phyloP scores from a whole-genome alignment of 1,140 invertebrate species.

The Danaus melanippus region DNA sequence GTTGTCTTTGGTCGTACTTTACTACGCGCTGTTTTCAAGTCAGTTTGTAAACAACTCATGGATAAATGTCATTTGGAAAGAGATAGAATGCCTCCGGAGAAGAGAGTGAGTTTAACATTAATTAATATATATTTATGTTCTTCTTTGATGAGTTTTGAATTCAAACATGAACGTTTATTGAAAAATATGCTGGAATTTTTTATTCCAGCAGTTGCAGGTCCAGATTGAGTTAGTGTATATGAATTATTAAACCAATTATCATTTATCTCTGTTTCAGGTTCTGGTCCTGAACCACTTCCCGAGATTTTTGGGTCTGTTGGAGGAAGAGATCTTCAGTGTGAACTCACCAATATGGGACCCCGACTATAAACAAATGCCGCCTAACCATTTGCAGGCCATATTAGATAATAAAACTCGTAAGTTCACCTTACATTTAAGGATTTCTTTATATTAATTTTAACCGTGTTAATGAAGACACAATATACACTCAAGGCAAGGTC shows the following conservation, averaged over 20 bases:
- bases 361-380: constrained; percentile 84
- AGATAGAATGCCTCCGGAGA: constrained; percentile 90
- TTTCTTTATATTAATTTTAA: too few relatives aligned
- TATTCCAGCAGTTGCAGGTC: too few relatives aligned
- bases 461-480: too few relatives aligned
- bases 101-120: constrained; percentile 74
- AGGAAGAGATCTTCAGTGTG: constrained; percentile 88
- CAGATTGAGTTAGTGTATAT: too few relatives aligned
- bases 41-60: constrained; percentile 90
- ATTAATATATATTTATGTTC: background rate
- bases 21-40: constrained; percentile 88
- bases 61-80: constrained; percentile 91
- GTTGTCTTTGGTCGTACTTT: constrained; percentile 91
- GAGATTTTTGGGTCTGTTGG: constrained; percentile 89
- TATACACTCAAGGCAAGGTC: too few relatives aligned
- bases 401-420: constrained; percentile 59
- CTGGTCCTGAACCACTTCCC: constrained; percentile 76
- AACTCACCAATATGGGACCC: constrained; percentile 95
- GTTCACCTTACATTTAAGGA: constrained; percentile 9
- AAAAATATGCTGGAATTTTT: too few relatives aligned
- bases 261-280: constrained; percentile 40
- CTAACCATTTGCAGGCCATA: constrained; percentile 76
- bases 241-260: too few relatives aligned
- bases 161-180: too few relatives aligned
- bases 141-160: too few relatives aligned